These are phyloP conservation scores for Microctenopoma steveboyesi DNA, from an alignment of 2,797 vertebrate genomes.

Conservation along the genomic window DNA sequence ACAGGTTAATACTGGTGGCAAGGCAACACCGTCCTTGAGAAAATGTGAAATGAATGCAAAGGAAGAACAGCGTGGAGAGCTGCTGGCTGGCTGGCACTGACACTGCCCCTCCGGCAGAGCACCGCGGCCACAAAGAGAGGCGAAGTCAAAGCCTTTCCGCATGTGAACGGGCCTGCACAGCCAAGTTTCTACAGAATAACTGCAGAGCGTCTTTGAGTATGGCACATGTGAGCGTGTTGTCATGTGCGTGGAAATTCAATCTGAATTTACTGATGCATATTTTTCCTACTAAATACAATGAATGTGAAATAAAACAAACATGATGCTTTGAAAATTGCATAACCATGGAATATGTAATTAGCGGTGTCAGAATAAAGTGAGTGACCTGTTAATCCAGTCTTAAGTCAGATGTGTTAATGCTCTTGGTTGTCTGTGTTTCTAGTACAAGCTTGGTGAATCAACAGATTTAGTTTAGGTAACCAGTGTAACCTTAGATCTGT, in stretches of 20 bases:
- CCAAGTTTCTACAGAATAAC: conserved; percentile 20
- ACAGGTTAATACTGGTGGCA: conserved; percentile 36
- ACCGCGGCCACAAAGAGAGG: conserved; percentile 33
- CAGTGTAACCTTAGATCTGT: conserved; percentile 22
- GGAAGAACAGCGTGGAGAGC: conserved; percentile 47
- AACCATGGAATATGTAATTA: conserved; percentile 37
- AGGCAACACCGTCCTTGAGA: conserved; percentile 66
- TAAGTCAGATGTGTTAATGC: conserved; percentile 27
- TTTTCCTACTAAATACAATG: too few relatives aligned
- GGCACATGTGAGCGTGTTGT: background rate
- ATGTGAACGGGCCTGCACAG: conserved; percentile 26
- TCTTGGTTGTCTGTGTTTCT: background rate
- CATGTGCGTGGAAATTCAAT: background rate
- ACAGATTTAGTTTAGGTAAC: conserved; percentile 23
- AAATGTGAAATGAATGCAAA: conserved; percentile 63
- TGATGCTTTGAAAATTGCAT: conserved; percentile 3
- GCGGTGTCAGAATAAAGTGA: conserved; percentile 39
- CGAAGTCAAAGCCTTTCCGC: conserved; percentile 34
- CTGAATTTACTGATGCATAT: conserved; percentile 1
- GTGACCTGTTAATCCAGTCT: conserved; percentile 28
- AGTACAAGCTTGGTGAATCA: conserved; percentile 19
- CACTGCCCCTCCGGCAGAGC: conserved; percentile 29
- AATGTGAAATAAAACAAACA: background rate
- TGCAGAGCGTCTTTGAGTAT: background rate
- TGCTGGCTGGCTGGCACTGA: conserved; percentile 30